Evolutionary conservation across 2,888 invertebrate species (phyloP).

Genomic region (Thereva nobilitata): DNA sequence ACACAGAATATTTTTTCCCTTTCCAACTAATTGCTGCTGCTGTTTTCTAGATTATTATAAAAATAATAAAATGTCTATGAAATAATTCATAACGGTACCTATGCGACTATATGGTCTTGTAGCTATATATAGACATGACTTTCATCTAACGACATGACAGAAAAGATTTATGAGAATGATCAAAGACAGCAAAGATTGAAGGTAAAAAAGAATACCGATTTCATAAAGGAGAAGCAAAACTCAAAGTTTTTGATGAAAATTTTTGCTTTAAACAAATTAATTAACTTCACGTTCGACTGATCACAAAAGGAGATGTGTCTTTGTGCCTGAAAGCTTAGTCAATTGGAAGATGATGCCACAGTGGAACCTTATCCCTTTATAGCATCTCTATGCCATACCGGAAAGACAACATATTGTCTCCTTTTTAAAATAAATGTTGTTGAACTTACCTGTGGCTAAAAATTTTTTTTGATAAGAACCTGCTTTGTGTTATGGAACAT

Average conservation of each 20-base stretch:
- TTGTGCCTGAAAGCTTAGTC: not conserved
- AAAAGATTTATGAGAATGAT: conserved; percentile 20
- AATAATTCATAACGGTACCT: no score
- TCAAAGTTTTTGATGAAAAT: conserved; percentile 32
- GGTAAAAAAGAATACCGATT: not conserved
- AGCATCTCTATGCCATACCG: no score
- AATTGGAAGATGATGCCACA: not conserved
- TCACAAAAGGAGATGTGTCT: conserved; percentile 39
- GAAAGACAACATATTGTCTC: no score
- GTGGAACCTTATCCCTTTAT: not conserved
- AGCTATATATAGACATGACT: conserved; percentile 14
- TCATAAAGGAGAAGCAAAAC: conserved; percentile 3
- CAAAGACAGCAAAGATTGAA: not conserved
- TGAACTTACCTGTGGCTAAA: no score
- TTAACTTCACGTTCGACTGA: conserved; percentile 44
- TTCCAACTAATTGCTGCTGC: no score
- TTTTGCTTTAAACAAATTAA: conserved; percentile 45
- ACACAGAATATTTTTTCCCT: no score
- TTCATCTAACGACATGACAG: conserved; percentile 8
- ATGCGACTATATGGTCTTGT: not conserved
- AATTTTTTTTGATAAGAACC: no score
- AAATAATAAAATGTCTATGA: no score
- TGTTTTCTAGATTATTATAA: no score
- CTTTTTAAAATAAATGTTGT: no score
- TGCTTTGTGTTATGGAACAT: no score